These are phyloP conservation scores for Proales similis DNA, from an alignment of 1,140 invertebrate genomes.

Conservation along the genomic window DNA sequence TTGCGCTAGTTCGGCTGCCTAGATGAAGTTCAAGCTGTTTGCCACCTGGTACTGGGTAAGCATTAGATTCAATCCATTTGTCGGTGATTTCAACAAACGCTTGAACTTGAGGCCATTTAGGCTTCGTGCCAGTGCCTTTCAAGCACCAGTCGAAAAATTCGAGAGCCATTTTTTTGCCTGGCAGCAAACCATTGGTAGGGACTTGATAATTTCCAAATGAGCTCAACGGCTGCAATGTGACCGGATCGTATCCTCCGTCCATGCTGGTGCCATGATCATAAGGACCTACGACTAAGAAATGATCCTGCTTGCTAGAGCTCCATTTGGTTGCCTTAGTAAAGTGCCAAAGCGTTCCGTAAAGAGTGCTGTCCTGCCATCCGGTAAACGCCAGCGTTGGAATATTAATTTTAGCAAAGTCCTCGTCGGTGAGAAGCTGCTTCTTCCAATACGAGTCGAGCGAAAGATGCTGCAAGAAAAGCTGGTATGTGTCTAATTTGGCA, in stretches of 20 bases:
- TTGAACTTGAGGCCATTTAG: not conserved
- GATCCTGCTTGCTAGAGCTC: not conserved
- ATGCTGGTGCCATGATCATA: constrained; percentile 4
- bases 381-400: constrained; percentile 10
- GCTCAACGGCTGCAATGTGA: not conserved
- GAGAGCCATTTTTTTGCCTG: not conserved
- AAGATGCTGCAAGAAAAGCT: constrained; percentile 5
- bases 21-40: constrained; percentile 6
- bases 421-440: not conserved
- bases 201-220: not conserved
- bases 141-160: constrained; percentile 28
- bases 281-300: constrained; percentile 25
- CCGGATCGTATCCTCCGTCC: constrained; percentile 4
- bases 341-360: constrained; percentile 11
- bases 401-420: constrained; percentile 4
- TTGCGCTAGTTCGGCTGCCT: not conserved
- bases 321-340: not conserved
- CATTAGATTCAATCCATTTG: not conserved
- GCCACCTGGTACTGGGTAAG: not conserved
- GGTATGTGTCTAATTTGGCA: not conserved
- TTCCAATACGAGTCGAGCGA: constrained; percentile 1
- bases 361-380: not conserved
- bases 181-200: constrained; percentile 3
- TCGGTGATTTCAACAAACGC: not conserved
- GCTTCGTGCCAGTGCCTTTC: constrained; percentile 2